These are phyloP conservation scores for Thera obeliscata DNA, from an alignment of 2,888 invertebrate genomes.

Conservation along the genomic window DNA sequence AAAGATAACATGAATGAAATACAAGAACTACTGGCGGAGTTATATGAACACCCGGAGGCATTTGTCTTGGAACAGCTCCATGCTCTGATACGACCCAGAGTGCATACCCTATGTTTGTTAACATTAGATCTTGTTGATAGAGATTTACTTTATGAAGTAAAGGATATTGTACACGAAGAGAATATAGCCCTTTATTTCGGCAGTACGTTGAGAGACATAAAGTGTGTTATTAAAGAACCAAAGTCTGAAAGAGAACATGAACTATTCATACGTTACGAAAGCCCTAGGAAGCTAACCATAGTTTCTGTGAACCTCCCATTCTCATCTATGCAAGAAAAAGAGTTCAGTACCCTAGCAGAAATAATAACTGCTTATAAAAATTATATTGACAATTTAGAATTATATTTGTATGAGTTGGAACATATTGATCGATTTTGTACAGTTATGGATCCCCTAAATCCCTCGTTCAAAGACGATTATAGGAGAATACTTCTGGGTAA, in stretches of 20 bases:
- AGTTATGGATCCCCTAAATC: slow-evolving; percentile 67
- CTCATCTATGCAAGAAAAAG: slow-evolving; percentile 56
- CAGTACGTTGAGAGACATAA: slow-evolving; percentile 64
- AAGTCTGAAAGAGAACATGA: slow-evolving; percentile 57
- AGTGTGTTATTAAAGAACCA: slow-evolving; percentile 59
- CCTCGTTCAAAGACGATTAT: slow-evolving; percentile 69
- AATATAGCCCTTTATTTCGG: slow-evolving; percentile 61
- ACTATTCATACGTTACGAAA: slow-evolving; percentile 58
- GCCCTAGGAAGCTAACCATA: slow-evolving; percentile 56
- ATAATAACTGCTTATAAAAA: slow-evolving; percentile 51
- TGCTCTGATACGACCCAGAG: slow-evolving; percentile 16
- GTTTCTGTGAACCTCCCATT: slow-evolving; percentile 58
- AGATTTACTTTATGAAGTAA: slow-evolving; percentile 63
- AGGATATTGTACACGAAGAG: slow-evolving; percentile 34
- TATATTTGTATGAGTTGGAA: slow-evolving; percentile 69
- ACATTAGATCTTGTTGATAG: slow-evolving; percentile 54
- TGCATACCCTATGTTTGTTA: slow-evolving; percentile 29
- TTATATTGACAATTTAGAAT: slow-evolving; percentile 54
- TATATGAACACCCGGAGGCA: slow-evolving; percentile 7
- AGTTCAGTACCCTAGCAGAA: slow-evolving; percentile 59
- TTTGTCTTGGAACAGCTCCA: slow-evolving; percentile 19
- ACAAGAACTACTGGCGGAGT: slow-evolving; percentile 9
- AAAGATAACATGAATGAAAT: slow-evolving; percentile 14
- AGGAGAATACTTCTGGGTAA: slow-evolving; percentile 71
- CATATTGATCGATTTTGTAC: slow-evolving; percentile 63